Percentiles rank a stretch among this genome's conserved stretches.
Evolutionary conservation across 2,888 invertebrate species (phyloP).

Genomic region (Troides oblongomaculatus): DNA sequence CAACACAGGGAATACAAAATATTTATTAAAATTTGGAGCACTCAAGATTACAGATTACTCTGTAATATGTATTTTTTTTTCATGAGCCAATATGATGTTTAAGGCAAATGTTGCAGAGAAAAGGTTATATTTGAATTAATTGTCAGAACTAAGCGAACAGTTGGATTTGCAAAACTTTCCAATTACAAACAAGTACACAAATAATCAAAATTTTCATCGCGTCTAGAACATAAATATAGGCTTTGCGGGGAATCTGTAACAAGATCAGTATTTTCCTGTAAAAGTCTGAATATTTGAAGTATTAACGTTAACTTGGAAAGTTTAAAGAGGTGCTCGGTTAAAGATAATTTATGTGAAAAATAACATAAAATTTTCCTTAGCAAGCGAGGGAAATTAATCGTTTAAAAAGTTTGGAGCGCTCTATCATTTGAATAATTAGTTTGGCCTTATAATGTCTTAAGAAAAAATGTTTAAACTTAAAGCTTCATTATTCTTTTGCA

Average conservation of each 20-base stretch:
- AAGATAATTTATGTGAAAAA: slow-evolving; percentile 6
- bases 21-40: too few relatives aligned
- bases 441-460: background rate
- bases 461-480: background rate
- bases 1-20: too few relatives aligned
- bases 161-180: too few relatives aligned
- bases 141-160: too few relatives aligned
- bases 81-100: too few relatives aligned
- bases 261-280: background rate
- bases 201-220: too few relatives aligned
- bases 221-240: too few relatives aligned
- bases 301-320: background rate
- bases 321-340: background rate
- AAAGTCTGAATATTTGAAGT: background rate
- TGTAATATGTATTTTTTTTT: too few relatives aligned
- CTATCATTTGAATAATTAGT: slow-evolving; percentile 18
- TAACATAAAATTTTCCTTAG: slow-evolving; percentile 10
- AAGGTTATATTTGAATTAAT: too few relatives aligned
- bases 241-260: background rate
- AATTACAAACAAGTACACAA: too few relatives aligned
- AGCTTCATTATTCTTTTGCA: background rate
- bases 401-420: slow-evolving; percentile 18
- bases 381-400: slow-evolving; percentile 14
- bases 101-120: too few relatives aligned
- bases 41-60: too few relatives aligned